phyloP scores from a whole-genome alignment of 2,888 invertebrate genomes.

The Acleris holmiana region DNA sequence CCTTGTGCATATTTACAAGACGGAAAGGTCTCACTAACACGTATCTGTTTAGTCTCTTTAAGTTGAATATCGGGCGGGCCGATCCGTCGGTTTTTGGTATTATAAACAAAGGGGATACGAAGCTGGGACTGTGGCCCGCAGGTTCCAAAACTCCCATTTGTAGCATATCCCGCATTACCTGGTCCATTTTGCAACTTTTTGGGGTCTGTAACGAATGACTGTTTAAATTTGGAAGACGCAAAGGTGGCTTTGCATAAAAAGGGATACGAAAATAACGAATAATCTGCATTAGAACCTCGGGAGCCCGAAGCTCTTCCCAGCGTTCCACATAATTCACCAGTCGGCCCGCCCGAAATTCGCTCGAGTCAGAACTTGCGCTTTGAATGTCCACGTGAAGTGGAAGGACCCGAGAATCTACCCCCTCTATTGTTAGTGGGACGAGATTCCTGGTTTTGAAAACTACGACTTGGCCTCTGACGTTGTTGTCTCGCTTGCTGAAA shows the following conservation, averaged over 20 bases:
- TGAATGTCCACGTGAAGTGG: neutral
- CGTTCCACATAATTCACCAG: neutral
- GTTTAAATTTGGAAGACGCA: neutral
- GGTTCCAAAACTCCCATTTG: conserved; percentile 6
- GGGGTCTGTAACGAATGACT: conserved; percentile 10
- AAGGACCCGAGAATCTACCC: neutral
- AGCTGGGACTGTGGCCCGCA: conserved; percentile 4
- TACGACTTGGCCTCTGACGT: neutral
- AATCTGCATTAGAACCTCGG: neutral
- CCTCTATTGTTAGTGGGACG: neutral
- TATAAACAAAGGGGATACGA: conserved; percentile 28
- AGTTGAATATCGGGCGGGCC: conserved; percentile 25
- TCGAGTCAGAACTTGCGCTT: neutral
- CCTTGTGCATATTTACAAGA: conserved; percentile 18
- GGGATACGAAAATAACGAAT: neutral
- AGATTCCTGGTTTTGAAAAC: neutral
- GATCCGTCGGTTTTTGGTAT: conserved; percentile 18
- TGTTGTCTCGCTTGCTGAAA: neutral
- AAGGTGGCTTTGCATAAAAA: neutral
- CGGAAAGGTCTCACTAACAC: conserved; percentile 21
- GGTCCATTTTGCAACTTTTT: neutral
- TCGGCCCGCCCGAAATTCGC: neutral
- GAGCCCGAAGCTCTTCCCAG: neutral
- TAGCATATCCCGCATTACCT: conserved; percentile 1
- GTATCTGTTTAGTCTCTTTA: conserved; percentile 30